Evolutionary conservation across 2,797 vertebrate genomes (phyloP).

Genomic region (Sitta carolinensis): DNA sequence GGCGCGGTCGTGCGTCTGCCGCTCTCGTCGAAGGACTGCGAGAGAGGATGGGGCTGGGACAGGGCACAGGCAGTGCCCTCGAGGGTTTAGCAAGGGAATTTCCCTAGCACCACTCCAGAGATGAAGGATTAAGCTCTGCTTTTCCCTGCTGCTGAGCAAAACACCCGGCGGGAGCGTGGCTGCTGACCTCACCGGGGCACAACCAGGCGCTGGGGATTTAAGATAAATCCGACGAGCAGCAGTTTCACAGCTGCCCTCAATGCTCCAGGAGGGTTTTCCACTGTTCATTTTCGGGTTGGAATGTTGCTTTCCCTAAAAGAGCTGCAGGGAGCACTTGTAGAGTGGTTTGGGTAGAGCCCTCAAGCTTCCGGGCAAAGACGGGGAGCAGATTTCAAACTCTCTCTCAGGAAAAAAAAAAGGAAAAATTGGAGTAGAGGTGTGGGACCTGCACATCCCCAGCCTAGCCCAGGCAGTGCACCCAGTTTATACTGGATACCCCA

Average conservation of each 20-base stretch:
- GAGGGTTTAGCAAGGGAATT: not conserved
- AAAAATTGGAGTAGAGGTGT: not conserved
- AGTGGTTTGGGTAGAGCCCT: not conserved
- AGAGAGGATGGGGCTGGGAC: not conserved
- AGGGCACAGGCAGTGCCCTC: not conserved
- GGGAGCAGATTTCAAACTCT: not conserved
- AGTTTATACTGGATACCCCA: not conserved
- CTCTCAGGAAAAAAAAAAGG: not conserved
- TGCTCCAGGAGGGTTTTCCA: not conserved
- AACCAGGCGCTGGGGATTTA: not conserved
- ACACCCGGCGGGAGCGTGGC: rapidly evolving
- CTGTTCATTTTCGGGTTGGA: rapidly evolving
- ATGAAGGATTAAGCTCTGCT: conserved; percentile 1
- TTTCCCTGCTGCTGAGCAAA: not conserved
- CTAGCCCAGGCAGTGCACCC: not conserved
- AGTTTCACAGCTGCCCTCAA: not conserved
- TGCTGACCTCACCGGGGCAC: not conserved
- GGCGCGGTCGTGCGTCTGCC: conserved; percentile 83
- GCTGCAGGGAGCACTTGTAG: rapidly evolving
- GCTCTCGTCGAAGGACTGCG: conserved; percentile 89
- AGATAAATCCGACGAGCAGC: not conserved
- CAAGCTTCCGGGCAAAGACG: not conserved
- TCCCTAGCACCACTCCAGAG: not conserved
- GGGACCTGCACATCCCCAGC: not conserved
- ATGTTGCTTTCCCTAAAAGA: not conserved